phyloP scores from a whole-genome alignment of 1,140 invertebrate species.

The Bombus breviceps region DNA sequence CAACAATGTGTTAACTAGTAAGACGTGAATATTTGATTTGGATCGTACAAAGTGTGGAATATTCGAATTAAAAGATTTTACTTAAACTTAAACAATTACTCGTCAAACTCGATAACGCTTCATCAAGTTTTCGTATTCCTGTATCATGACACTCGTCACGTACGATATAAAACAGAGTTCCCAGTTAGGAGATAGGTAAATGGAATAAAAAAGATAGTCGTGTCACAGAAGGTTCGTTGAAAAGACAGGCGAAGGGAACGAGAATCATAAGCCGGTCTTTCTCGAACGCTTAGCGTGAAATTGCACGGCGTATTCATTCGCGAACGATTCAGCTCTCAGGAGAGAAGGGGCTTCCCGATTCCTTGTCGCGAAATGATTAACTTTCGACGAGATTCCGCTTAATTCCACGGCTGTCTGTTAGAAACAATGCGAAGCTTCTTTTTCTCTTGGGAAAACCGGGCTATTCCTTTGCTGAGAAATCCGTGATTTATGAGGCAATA shows the following conservation, averaged over 20 bases:
- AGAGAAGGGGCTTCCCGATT: neutral
- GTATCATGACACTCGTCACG: slow-evolving; percentile 41
- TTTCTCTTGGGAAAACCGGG: neutral
- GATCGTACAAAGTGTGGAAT: neutral
- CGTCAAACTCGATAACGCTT: neutral
- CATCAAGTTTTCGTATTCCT: neutral
- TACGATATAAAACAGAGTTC: slow-evolving; percentile 21
- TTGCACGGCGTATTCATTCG: slow-evolving; percentile 48
- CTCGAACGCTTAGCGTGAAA: slow-evolving; percentile 38
- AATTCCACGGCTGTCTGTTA: slow-evolving; percentile 3
- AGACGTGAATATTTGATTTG: neutral
- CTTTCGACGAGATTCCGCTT: slow-evolving; percentile 48
- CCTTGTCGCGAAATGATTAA: slow-evolving; percentile 57
- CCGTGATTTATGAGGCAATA: slow-evolving; percentile 50
- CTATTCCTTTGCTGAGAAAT: neutral
- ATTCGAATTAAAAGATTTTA: neutral
- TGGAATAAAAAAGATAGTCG: neutral
- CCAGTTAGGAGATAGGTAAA: neutral
- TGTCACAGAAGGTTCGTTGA: neutral
- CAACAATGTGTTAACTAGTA: no score
- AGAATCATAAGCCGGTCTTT: slow-evolving; percentile 20
- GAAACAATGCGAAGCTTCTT: slow-evolving; percentile 32
- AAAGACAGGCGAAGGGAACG: neutral
- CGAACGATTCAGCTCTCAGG: slow-evolving; percentile 2
- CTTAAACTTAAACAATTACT: neutral